A percentile compares a stretch with the other conserved stretches of the same genome.
These are phyloP conservation scores for Reinhardtius hippoglossoides DNA, from an alignment of 2,113 vertebrate genomes.

Conservation along the genomic window DNA sequence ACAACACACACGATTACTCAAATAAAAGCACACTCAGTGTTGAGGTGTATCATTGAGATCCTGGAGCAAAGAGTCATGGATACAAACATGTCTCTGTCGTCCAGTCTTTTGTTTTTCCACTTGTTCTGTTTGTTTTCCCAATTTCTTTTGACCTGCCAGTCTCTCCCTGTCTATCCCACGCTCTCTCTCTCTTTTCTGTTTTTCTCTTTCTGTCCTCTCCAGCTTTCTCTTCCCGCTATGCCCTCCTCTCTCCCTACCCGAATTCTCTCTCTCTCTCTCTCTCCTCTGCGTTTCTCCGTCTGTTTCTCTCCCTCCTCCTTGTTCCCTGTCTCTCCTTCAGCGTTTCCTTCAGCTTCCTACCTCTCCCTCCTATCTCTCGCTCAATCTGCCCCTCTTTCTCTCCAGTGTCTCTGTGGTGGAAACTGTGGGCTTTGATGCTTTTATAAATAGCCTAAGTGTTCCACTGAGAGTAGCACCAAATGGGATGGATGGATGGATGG, in stretches of 20 bases:
- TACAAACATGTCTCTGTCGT: constrained; percentile 31
- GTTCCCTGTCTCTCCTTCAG: not conserved
- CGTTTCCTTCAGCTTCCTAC: constrained; percentile 13
- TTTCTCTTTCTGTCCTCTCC: not conserved
- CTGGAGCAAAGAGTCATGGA: constrained; percentile 28
- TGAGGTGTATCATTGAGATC: constrained; percentile 45
- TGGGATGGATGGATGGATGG: constrained; percentile 67
- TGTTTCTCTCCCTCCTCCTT: not conserved
- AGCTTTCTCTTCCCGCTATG: not conserved
- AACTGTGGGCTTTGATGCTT: constrained; percentile 77
- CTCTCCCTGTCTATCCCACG: not conserved
- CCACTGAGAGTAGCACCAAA: constrained; percentile 68
- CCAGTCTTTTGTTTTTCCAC: constrained; percentile 25
- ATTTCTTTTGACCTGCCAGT: constrained; percentile 23
- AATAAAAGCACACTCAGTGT: not conserved
- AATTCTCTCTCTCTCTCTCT: not conserved
- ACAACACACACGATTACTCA: not conserved
- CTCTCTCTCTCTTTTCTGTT: not conserved
- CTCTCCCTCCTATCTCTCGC: not conserved
- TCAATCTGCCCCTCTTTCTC: constrained; percentile 34
- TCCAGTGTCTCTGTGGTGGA: constrained; percentile 60
- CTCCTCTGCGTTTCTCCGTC: not conserved
- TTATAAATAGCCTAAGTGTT: constrained; percentile 80
- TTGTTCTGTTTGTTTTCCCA: constrained; percentile 6
- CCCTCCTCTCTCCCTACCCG: not conserved